Evolutionary conservation across 2,888 invertebrate genomes (phyloP).

Genomic region (Adelognathus sp.): DNA sequence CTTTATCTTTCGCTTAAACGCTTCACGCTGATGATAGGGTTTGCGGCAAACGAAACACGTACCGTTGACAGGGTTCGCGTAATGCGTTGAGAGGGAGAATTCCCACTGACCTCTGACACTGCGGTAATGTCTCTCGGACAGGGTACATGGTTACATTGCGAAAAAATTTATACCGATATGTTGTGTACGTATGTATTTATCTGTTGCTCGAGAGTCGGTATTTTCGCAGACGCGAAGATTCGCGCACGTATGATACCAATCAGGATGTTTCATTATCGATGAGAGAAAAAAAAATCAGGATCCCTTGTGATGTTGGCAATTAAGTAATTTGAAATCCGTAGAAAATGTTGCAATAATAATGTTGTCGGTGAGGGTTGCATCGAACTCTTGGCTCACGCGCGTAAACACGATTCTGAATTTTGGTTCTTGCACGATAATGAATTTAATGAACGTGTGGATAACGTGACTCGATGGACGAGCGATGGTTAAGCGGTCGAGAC

Average conservation of each 20-base stretch:
- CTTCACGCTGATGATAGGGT: conserved; percentile 9
- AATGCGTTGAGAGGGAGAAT: not conserved
- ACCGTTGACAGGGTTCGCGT: conserved; percentile 22
- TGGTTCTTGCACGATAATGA: conserved; percentile 20
- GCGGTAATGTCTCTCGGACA: not conserved
- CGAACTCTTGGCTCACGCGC: not conserved
- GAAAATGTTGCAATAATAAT: conserved; percentile 3
- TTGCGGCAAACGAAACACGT: not conserved
- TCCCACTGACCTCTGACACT: conserved; percentile 3
- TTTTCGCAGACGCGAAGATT: not conserved
- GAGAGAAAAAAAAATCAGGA: too few relatives aligned
- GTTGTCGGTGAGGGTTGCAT: not conserved
- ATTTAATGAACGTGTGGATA: conserved; percentile 26
- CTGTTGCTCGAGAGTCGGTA: not conserved
- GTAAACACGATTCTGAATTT: conserved; percentile 12
- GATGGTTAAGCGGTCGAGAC: not conserved
- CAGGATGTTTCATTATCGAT: too few relatives aligned
- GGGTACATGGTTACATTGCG: not conserved
- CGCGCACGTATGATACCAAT: not conserved
- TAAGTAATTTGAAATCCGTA: conserved; percentile 12
- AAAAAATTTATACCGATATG: not conserved
- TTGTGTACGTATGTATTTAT: not conserved
- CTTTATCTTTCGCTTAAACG: not conserved
- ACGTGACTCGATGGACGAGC: conserved; percentile 13
- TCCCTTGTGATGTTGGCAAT: conserved; percentile 1